Percentiles rank a stretch among this genome's conserved stretches.
Evolutionary conservation across 2,797 vertebrate species (phyloP).

Genomic region (Scomberomorus guttatus): DNA sequence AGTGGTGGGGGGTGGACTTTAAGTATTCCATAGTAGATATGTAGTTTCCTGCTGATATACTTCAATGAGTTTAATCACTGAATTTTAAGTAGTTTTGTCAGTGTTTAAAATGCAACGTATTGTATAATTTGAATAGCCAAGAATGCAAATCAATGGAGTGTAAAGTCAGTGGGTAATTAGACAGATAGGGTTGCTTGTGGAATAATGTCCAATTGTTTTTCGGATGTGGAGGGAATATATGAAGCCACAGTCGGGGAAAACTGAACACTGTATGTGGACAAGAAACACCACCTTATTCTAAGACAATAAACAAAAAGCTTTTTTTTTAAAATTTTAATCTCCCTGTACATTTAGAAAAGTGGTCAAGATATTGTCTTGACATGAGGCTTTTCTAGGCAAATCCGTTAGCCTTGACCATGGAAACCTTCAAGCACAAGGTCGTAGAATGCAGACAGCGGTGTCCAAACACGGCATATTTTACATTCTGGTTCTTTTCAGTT

Average conservation of each 20-base stretch:
- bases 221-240: conserved; percentile 61
- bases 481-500: conserved; percentile 36
- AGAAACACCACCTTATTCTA: conserved; percentile 11
- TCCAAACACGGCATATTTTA: conserved; percentile 35
- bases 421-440: conserved; percentile 42
- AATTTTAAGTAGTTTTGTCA: conserved; percentile 90
- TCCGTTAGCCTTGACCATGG: conserved; percentile 25
- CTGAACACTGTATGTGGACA: conserved; percentile 19
- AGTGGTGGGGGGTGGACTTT: conserved; percentile 15
- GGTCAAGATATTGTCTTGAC: conserved; percentile 4
- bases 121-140: conserved; percentile 91
- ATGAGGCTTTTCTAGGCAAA: conserved; percentile 10
- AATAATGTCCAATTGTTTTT: conserved; percentile 84
- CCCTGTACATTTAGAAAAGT: conserved; percentile 6
- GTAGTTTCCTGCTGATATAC: conserved; percentile 84
- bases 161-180: conserved; percentile 90
- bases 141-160: conserved; percentile 91
- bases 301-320: conserved; percentile 33
- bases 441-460: background rate
- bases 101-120: conserved; percentile 93
- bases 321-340: conserved; percentile 39
- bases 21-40: conserved; percentile 64
- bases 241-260: conserved; percentile 45
- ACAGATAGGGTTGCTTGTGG: conserved; percentile 82
- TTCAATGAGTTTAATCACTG: conserved; percentile 90